Conservation (phyloP, 2,888 invertebrate genomes). For the Syrista parreyssii region DNA sequence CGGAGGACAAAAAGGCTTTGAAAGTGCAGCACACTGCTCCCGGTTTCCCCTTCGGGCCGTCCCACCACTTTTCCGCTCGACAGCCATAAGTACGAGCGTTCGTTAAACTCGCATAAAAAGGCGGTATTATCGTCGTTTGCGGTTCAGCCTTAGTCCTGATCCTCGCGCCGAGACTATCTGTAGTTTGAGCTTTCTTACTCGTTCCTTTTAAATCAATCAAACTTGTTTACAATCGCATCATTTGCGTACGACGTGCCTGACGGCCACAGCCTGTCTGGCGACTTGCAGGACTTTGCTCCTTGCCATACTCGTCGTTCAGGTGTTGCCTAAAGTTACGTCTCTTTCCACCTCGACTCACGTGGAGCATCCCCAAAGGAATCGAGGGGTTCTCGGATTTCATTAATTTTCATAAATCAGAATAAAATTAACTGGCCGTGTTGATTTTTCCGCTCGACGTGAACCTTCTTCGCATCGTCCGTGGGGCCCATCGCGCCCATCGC, state of each 20-base stretch:
- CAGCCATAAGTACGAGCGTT: constrained; percentile 55
- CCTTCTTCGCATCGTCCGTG: background rate
- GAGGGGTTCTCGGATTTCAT: constrained; percentile 21
- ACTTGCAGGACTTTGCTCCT: background rate
- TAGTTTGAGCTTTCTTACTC: constrained; percentile 15
- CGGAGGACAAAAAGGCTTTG: constrained; percentile 48
- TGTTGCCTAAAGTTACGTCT: background rate
- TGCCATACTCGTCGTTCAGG: no score
- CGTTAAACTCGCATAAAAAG: constrained; percentile 52
- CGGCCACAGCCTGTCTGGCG: background rate
- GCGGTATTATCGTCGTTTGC: constrained; percentile 47
- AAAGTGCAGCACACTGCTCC: constrained; percentile 45
- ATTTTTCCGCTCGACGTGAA: constrained; percentile 51
- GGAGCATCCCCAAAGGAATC: constrained; percentile 1
- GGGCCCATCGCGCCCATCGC: no score
- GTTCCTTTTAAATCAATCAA: constrained; percentile 38
- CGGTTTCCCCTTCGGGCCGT: constrained; percentile 57
- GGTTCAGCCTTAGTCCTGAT: constrained; percentile 1
- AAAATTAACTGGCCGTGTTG: constrained; percentile 56
- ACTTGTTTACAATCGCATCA: background rate
- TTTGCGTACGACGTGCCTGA: background rate
- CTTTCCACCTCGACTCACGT: background rate
- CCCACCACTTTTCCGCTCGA: constrained; percentile 61
- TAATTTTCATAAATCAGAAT: constrained; percentile 58
- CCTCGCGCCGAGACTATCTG: constrained; percentile 10